A percentile compares a stretch with the other conserved stretches of the same genome.
Conservation (phyloP, 2,888 invertebrate genomes). For the Pediacus dermestoides region DNA sequence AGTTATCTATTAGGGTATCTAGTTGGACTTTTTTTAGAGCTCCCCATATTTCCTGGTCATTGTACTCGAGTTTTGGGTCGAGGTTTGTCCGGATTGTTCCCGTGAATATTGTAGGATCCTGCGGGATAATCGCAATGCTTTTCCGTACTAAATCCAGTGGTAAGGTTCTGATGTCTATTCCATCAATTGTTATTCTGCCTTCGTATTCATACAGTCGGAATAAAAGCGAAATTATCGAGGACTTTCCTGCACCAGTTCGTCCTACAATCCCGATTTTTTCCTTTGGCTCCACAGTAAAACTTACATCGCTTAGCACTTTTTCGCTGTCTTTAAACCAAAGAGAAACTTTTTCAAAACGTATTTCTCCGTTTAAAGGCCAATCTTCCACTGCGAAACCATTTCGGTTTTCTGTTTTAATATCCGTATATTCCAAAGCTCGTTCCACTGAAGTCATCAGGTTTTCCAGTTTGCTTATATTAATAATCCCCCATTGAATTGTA, state of each 20-base stretch:
- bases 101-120: conserved; percentile 53
- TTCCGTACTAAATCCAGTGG: conserved; percentile 51
- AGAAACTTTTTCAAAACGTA: conserved; percentile 59
- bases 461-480: conserved; percentile 78
- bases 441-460: conserved; percentile 89
- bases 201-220: conserved; percentile 73
- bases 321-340: conserved; percentile 69
- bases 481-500: conserved; percentile 57
- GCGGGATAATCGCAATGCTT: conserved; percentile 53
- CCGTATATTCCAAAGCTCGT: conserved; percentile 57
- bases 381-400: conserved; percentile 53
- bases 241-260: conserved; percentile 82
- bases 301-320: conserved; percentile 64
- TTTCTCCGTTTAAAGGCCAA: conserved; percentile 70
- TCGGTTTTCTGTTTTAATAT: conserved; percentile 47
- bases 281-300: conserved; percentile 62
- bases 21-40: conserved; percentile 44
- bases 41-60: conserved; percentile 38
- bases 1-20: conserved; percentile 39
- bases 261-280: conserved; percentile 78
- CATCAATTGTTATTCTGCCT: conserved; percentile 62
- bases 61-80: conserved; percentile 33
- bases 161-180: conserved; percentile 41
- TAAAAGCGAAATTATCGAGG: conserved; percentile 70
- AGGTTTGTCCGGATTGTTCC: conserved; percentile 54